A percentile compares a stretch with the other conserved stretches of the same genome.
phyloP scores from a whole-genome alignment of 2,888 invertebrate genomes.

The Tortricodes alternella region DNA sequence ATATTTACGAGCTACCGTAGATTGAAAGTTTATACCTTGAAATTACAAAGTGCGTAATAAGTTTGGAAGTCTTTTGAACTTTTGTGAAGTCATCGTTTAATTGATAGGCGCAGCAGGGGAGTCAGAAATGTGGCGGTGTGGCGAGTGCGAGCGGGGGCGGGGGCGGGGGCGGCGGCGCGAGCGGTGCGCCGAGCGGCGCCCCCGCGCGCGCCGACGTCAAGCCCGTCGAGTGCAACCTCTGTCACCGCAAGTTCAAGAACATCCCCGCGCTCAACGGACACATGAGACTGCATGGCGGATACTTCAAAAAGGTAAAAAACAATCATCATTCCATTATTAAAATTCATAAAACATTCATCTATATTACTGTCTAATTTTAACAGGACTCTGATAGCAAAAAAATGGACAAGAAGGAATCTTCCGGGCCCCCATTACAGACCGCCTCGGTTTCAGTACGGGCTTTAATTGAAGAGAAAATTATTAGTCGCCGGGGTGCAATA shows the following conservation, averaged over 20 bases:
- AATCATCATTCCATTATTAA: neutral
- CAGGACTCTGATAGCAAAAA: conserved; percentile 94
- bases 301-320: conserved; percentile 92
- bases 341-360: neutral
- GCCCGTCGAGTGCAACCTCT: conserved; percentile 97
- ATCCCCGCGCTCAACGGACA: conserved; percentile 98
- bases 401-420: conserved; percentile 91
- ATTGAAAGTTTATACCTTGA: conserved; percentile 72
- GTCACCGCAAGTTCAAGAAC: conserved; percentile 98
- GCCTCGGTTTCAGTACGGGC: conserved; percentile 95
- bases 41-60: conserved; percentile 76
- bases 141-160: conserved; percentile 52
- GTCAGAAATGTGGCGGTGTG: conserved; percentile 60
- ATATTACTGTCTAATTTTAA: conserved; percentile 23
- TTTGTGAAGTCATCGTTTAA: conserved; percentile 67
- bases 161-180: conserved; percentile 45
- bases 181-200: conserved; percentile 44
- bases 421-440: conserved; percentile 94
- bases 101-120: conserved; percentile 71
- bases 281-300: conserved; percentile 98
- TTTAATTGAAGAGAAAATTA: conserved; percentile 96
- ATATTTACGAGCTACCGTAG: conserved; percentile 72
- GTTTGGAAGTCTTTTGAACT: conserved; percentile 72
- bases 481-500: conserved; percentile 89
- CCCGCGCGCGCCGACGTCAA: conserved; percentile 84